These are phyloP conservation scores for Argynnis bischoffii DNA, from an alignment of 2,888 invertebrate genomes.

Conservation along the genomic window DNA sequence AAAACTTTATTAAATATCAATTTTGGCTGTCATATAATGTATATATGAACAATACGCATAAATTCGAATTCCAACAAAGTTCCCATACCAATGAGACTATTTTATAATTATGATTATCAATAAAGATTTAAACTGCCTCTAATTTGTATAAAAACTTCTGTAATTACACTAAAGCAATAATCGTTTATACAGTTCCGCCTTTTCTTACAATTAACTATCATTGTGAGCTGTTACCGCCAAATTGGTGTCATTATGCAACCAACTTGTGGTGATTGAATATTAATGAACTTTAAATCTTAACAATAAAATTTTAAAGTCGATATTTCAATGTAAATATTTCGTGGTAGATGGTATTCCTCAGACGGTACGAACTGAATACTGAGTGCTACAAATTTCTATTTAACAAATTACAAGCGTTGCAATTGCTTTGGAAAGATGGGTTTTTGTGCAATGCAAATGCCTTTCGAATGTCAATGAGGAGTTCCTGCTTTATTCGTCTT, in stretches of 20 bases:
- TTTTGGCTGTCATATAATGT: no score
- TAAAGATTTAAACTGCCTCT: conserved; percentile 22
- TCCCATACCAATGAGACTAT: not conserved
- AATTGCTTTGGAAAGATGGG: conserved; percentile 24
- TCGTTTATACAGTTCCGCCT: conserved; percentile 38
- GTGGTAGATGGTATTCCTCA: conserved; percentile 19
- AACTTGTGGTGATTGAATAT: not conserved
- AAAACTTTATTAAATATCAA: no score
- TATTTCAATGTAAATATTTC: conserved; percentile 7
- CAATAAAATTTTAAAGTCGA: conserved; percentile 2
- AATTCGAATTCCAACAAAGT: not conserved
- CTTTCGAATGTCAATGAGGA: conserved; percentile 25
- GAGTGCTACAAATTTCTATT: conserved; percentile 33
- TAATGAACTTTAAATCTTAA: conserved; percentile 16
- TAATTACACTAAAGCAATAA: conserved; percentile 31
- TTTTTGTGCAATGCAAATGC: conserved; percentile 22
- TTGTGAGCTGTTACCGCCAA: conserved; percentile 30
- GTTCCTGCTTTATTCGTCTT: conserved; percentile 1
- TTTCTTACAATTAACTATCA: conserved; percentile 36
- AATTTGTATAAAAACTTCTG: conserved; percentile 30
- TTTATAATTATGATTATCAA: conserved; percentile 12
- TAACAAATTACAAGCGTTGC: conserved; percentile 29
- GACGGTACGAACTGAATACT: conserved; percentile 29
- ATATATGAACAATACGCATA: no score
- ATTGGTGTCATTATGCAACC: conserved; percentile 39